Percentiles rank a stretch among this genome's conserved stretches.
phyloP scores from a whole-genome alignment of 2,113 vertebrate genomes.

The Mus pahari region DNA sequence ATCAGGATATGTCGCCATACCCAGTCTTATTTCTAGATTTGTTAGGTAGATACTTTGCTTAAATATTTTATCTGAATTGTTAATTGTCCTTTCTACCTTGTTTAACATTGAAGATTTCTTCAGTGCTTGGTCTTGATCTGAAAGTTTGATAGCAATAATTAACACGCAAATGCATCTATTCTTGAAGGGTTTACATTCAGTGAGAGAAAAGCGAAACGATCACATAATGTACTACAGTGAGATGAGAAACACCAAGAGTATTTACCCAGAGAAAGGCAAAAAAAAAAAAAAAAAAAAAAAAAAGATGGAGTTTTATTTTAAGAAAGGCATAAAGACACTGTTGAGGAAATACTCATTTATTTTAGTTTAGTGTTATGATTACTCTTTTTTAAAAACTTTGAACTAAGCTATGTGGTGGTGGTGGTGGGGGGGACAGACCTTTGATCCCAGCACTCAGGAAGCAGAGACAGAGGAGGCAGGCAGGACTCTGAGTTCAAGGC shows the following conservation, averaged over 20 bases:
- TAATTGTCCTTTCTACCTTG: background rate
- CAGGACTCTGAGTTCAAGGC: background rate
- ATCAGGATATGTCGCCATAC: too few relatives aligned
- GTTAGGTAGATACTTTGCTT: background rate
- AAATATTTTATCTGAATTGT: background rate
- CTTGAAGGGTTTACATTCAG: background rate
- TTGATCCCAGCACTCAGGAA: background rate
- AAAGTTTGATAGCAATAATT: background rate
- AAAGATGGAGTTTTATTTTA: background rate
- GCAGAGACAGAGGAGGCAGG: background rate
- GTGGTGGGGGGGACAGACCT: background rate
- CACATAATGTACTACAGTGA: too few relatives aligned
- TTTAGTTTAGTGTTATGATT: background rate
- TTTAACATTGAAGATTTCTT: background rate
- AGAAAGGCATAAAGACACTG: background rate
- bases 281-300: background rate
- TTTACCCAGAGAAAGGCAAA: background rate
- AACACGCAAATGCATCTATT: background rate
- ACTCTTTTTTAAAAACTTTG: background rate
- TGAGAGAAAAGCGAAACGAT: background rate
- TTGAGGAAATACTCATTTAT: background rate
- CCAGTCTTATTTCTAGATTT: too few relatives aligned
- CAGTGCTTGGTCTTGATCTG: background rate
- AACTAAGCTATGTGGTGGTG: background rate
- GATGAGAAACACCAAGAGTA: background rate